Evolutionary conservation across 2,888 invertebrate genomes (phyloP).

Genomic region (Drosophila yooni): DNA sequence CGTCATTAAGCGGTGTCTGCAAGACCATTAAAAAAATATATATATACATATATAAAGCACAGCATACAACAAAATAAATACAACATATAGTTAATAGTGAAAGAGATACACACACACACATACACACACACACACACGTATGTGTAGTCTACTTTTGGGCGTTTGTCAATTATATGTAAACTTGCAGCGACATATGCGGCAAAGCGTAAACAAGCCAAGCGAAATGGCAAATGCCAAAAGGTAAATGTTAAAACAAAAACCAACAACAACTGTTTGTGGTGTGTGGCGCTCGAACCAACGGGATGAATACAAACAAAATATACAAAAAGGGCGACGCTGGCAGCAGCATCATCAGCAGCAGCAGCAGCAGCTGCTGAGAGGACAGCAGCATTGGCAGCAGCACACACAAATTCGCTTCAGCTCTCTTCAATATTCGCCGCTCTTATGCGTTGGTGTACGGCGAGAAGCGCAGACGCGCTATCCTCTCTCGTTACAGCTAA

Average conservation of each 20-base stretch:
- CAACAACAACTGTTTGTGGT: slow-evolving; percentile 43
- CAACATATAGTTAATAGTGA: slow-evolving; percentile 33
- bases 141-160: slow-evolving; percentile 56
- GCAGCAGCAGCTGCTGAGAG: neutral
- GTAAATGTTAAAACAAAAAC: slow-evolving; percentile 36
- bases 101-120: slow-evolving; percentile 28
- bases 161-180: slow-evolving; percentile 70
- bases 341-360: slow-evolving; percentile 2
- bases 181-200: slow-evolving; percentile 75
- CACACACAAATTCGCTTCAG: slow-evolving; percentile 25
- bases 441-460: slow-evolving; percentile 57
- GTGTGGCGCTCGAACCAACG: slow-evolving; percentile 16
- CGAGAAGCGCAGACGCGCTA: slow-evolving; percentile 60
- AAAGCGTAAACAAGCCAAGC: slow-evolving; percentile 75
- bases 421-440: slow-evolving; percentile 18
- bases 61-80: neutral
- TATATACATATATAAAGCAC: neutral
- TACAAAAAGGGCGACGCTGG: slow-evolving; percentile 60
- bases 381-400: neutral
- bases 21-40: slow-evolving; percentile 45
- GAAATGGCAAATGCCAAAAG: slow-evolving; percentile 31
- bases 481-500: slow-evolving; percentile 11
- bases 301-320: slow-evolving; percentile 6
- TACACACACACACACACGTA: neutral
- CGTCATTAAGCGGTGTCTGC: slow-evolving; percentile 73